A percentile compares a stretch with the other conserved stretches of the same genome.
These are phyloP conservation scores for Telenomus remus DNA, from an alignment of 1,140 invertebrate species.

Conservation along the genomic window DNA sequence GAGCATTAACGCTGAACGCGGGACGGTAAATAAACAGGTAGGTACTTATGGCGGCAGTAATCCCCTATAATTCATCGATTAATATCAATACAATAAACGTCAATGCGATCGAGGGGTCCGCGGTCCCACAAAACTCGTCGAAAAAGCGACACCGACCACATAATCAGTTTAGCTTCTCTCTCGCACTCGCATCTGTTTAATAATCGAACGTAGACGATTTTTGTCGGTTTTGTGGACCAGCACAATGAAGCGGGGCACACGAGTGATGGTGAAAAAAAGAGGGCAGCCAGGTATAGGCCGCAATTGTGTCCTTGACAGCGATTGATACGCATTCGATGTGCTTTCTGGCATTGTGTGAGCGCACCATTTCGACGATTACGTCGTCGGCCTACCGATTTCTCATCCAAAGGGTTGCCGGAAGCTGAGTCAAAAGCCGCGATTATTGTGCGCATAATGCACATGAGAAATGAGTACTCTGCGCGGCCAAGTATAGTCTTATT, in stretches of 20 bases:
- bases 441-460: slow-evolving; percentile 37
- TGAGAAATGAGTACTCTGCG: slow-evolving; percentile 58
- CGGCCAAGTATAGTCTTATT: slow-evolving; percentile 33
- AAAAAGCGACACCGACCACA: slow-evolving; percentile 50
- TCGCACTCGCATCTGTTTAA: slow-evolving; percentile 26
- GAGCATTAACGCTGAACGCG: slow-evolving; percentile 29
- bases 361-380: slow-evolving; percentile 54
- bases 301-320: slow-evolving; percentile 63
- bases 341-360: slow-evolving; percentile 12
- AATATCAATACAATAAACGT: slow-evolving; percentile 65
- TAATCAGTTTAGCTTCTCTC: slow-evolving; percentile 17
- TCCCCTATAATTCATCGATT: slow-evolving; percentile 64
- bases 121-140: slow-evolving; percentile 59
- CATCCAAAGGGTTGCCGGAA: slow-evolving; percentile 52
- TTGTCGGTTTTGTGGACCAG: slow-evolving; percentile 40
- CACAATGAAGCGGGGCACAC: slow-evolving; percentile 44
- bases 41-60: slow-evolving; percentile 58
- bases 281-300: slow-evolving; percentile 57
- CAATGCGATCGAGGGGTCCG: slow-evolving; percentile 51
- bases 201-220: slow-evolving; percentile 28
- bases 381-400: slow-evolving; percentile 52
- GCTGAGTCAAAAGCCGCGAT: slow-evolving; percentile 37
- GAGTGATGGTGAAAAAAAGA: slow-evolving; percentile 44
- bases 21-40: slow-evolving; percentile 62
- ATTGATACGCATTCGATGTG: slow-evolving; percentile 62